These are phyloP conservation scores for Sinohyriopsis cumingii DNA, from an alignment of 2,888 invertebrate genomes.

Conservation along the genomic window DNA sequence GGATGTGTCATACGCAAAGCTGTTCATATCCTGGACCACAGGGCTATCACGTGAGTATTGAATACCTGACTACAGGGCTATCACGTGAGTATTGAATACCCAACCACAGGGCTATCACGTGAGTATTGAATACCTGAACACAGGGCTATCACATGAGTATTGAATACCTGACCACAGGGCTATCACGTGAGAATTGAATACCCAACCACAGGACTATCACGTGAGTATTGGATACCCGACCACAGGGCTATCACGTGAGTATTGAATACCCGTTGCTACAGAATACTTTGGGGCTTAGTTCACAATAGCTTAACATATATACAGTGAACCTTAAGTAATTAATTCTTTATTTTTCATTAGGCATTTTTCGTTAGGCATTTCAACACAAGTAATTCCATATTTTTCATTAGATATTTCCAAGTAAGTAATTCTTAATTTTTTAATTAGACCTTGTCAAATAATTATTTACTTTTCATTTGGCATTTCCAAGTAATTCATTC, in stretches of 20 bases:
- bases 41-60: slow-evolving; percentile 50
- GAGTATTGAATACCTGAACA: slow-evolving; percentile 13
- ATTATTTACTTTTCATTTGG: neutral
- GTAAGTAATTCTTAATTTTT: neutral
- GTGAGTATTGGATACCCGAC: too few species aligned
- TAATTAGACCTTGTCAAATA: neutral
- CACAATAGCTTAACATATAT: neutral
- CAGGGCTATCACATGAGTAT: neutral
- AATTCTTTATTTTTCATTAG: slow-evolving; percentile 1
- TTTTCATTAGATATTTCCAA: neutral
- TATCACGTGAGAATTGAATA: slow-evolving; percentile 54
- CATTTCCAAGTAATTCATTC: neutral
- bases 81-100: neutral
- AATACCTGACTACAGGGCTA: neutral
- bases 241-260: slow-evolving; percentile 50
- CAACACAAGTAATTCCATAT: too few species aligned
- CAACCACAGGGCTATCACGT: neutral
- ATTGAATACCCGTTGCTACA: neutral
- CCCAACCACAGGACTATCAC: slow-evolving; percentile 48
- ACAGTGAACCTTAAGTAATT: neutral
- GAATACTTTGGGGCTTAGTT: neutral
- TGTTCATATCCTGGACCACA: slow-evolving; percentile 47
- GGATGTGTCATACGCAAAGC: slow-evolving; percentile 53
- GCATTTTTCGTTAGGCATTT: neutral
- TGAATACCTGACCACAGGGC: slow-evolving; percentile 36